phyloP scores from a whole-genome alignment of 2,797 vertebrate genomes.

The Hipposideros larvatus region DNA sequence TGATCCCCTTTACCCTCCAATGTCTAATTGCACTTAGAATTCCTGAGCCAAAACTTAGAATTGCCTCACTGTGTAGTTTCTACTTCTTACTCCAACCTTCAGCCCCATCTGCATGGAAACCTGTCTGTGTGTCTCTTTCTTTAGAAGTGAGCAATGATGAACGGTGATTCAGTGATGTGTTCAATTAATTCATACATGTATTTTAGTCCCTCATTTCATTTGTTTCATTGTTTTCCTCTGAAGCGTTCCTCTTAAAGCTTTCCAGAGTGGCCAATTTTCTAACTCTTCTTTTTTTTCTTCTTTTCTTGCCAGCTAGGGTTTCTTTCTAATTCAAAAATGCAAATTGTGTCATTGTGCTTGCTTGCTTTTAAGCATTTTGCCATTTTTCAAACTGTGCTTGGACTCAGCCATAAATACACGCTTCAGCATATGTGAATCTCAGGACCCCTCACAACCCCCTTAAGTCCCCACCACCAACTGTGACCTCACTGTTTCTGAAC shows the following conservation, averaged over 20 bases:
- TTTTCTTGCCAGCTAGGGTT: constrained; percentile 24
- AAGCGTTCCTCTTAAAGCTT: constrained; percentile 79
- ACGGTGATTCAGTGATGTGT: constrained; percentile 77
- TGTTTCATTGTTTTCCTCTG: constrained; percentile 80
- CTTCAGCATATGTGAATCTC: neutral
- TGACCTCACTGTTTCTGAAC: neutral
- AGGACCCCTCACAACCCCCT: neutral
- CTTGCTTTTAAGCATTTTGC: neutral
- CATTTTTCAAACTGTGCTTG: constrained; percentile 42
- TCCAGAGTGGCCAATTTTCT: neutral
- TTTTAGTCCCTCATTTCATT: constrained; percentile 61
- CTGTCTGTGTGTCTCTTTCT: constrained; percentile 69
- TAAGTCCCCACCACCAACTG: neutral
- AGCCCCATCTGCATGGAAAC: neutral
- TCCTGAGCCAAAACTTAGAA: neutral
- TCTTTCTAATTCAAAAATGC: constrained; percentile 59
- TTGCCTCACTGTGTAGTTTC: constrained; percentile 70
- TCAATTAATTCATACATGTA: constrained; percentile 75
- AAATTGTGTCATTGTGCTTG: neutral
- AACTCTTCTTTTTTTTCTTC: neutral
- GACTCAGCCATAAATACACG: neutral
- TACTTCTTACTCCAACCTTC: neutral
- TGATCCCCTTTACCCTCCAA: no score
- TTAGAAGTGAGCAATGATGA: constrained; percentile 80
- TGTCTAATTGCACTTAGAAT: constrained; percentile 75